Evolutionary conservation across 2,113 vertebrate genomes (phyloP).

Genomic region (Sapajus apella): DNA sequence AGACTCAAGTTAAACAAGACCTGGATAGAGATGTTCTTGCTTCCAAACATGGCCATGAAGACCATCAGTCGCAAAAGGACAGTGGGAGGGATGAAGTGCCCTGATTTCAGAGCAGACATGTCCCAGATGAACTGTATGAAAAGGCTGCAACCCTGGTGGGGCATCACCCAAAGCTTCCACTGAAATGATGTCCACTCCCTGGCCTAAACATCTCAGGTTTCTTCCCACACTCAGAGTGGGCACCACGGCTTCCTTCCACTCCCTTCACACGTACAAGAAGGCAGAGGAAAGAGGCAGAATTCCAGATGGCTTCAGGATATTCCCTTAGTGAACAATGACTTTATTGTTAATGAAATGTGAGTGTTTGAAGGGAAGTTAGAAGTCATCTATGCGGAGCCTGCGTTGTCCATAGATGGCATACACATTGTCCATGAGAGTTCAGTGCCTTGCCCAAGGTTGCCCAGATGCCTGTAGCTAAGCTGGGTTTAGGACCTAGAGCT

Average conservation of each 20-base stretch:
- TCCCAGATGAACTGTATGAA: not conserved
- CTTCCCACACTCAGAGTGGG: not conserved
- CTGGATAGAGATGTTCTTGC: not conserved
- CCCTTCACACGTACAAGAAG: not conserved
- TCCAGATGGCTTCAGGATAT: not conserved
- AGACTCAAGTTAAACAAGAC: not conserved
- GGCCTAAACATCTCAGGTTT: not conserved
- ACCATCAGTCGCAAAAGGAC: not conserved
- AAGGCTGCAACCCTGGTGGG: not conserved
- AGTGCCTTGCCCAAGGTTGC: not conserved
- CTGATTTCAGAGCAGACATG: not conserved
- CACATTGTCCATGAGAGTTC: not conserved
- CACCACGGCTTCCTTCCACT: not conserved
- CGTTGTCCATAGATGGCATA: not conserved
- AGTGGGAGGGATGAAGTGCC: not conserved
- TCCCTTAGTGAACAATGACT: not conserved
- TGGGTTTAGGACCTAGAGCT: not conserved
- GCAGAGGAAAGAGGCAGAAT: not conserved
- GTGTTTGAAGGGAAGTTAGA: not conserved
- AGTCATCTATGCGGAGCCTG: not conserved
- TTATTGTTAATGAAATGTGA: not conserved
- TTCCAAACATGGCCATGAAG: not conserved
- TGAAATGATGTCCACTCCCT: accelerated
- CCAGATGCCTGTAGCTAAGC: not conserved
- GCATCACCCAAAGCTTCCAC: not conserved